Percentiles rank a stretch among this genome's conserved stretches.
phyloP scores from a whole-genome alignment of 2,797 vertebrate species.

The Euthynnus affinis region DNA sequence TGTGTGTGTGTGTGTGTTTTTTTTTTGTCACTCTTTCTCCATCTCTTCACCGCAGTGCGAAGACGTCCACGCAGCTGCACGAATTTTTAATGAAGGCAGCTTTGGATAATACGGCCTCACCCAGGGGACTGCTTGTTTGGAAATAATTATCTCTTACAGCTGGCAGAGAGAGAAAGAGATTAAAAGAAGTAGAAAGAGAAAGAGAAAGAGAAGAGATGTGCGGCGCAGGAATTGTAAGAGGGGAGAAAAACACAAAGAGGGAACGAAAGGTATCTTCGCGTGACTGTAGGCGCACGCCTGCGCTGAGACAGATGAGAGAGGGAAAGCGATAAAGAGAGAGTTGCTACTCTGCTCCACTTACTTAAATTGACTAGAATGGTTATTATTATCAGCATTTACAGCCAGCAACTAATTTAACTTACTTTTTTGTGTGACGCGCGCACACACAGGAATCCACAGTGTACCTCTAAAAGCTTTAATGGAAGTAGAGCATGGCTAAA shows the following conservation, averaged over 20 bases:
- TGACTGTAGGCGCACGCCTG: conserved; percentile 5
- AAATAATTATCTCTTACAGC: conserved; percentile 85
- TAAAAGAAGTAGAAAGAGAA: conserved; percentile 16
- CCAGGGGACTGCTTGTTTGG: conserved; percentile 81
- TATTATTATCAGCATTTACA: conserved; percentile 36
- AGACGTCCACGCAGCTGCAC: conserved; percentile 65
- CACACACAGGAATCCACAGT: not conserved
- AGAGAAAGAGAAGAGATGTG: conserved; percentile 21
- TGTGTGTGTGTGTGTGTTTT: not conserved
- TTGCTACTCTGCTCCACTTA: conserved; percentile 26
- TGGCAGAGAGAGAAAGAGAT: conserved; percentile 59
- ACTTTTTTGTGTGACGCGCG: not conserved
- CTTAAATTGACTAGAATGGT: conserved; percentile 30
- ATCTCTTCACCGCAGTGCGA: conserved; percentile 35
- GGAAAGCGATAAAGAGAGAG: not conserved
- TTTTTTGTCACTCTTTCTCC: conserved; percentile 30
- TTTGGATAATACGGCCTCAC: conserved; percentile 73
- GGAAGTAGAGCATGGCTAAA: conserved; percentile 42
- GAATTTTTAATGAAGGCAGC: conserved; percentile 80
- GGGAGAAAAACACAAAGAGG: conserved; percentile 13
- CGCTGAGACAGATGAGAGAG: conserved; percentile 11
- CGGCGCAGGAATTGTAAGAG: not conserved
- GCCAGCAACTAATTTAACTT: conserved; percentile 17
- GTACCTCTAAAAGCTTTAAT: conserved; percentile 34
- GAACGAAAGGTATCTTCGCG: conserved; percentile 33